These are phyloP conservation scores for Drosophila malerkotliana DNA, from an alignment of 1,140 invertebrate genomes.

Conservation along the genomic window DNA sequence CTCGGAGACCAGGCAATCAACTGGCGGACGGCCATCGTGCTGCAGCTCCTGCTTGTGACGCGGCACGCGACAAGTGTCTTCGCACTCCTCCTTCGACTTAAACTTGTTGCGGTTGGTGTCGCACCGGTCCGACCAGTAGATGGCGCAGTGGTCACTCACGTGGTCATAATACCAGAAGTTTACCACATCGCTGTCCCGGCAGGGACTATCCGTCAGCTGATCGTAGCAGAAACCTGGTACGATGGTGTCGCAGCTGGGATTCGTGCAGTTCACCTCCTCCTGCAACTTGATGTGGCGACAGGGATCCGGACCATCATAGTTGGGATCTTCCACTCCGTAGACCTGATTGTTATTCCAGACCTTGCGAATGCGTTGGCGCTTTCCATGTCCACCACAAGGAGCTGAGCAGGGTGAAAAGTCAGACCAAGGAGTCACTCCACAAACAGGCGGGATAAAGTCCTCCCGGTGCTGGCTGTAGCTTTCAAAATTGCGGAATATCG, in stretches of 20 bases:
- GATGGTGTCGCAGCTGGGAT: constrained; percentile 85
- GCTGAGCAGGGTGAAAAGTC: constrained; percentile 90
- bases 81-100: constrained; percentile 84
- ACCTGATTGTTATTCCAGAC: constrained; percentile 82
- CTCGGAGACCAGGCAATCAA: constrained; percentile 86
- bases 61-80: constrained; percentile 77
- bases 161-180: constrained; percentile 90
- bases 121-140: constrained; percentile 92
- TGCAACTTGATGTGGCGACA: constrained; percentile 79
- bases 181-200: constrained; percentile 86
- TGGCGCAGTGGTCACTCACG: constrained; percentile 86
- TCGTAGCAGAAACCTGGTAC: constrained; percentile 77
- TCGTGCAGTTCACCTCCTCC: constrained; percentile 84
- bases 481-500: constrained; percentile 70
- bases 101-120: constrained; percentile 91
- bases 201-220: constrained; percentile 86
- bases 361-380: constrained; percentile 66
- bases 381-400: constrained; percentile 85
- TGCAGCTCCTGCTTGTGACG: constrained; percentile 66
- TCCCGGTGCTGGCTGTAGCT: constrained; percentile 76
- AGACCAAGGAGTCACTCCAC: constrained; percentile 89
- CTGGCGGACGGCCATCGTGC: constrained; percentile 54
- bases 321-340: constrained; percentile 61
- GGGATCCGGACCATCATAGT: constrained; percentile 77
- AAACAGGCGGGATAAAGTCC: constrained; percentile 85